phyloP scores from a whole-genome alignment of 2,797 vertebrate species.

The Aphelocoma californica region DNA sequence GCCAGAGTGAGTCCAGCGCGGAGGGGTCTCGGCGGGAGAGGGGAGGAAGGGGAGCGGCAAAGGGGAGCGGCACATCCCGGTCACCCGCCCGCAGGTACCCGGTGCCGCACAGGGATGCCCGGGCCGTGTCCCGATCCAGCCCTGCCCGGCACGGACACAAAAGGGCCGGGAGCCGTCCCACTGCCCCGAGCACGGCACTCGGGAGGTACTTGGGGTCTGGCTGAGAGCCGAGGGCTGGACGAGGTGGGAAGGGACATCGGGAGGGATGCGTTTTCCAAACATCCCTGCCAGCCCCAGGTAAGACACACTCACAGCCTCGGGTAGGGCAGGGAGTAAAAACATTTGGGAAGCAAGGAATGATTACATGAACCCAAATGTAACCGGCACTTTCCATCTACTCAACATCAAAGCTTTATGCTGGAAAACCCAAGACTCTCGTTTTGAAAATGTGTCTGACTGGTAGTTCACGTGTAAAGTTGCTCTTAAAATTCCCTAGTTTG shows the following conservation, averaged over 20 bases:
- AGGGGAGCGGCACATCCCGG: background rate
- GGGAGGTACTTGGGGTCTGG: background rate
- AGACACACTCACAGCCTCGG: accelerated
- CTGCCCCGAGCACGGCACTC: background rate
- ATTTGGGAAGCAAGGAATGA: background rate
- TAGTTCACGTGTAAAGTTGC: background rate
- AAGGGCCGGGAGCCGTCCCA: background rate
- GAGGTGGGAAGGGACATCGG: background rate
- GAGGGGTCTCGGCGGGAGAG: background rate
- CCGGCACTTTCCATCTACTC: background rate
- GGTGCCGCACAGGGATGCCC: background rate
- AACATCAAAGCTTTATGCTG: background rate
- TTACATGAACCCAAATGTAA: accelerated
- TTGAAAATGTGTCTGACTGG: background rate
- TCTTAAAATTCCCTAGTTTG: background rate
- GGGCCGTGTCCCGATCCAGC: background rate
- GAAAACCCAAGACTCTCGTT: background rate
- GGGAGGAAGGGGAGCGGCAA: background rate
- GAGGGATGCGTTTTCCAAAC: background rate
- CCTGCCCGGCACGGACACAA: background rate
- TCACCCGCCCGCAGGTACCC: background rate
- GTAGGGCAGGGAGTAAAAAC: background rate
- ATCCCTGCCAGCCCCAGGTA: background rate
- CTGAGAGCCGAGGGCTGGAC: background rate
- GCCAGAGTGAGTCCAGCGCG: background rate